phyloP scores from a whole-genome alignment of 1,140 invertebrate species.

The Palaemon carinicauda region DNA sequence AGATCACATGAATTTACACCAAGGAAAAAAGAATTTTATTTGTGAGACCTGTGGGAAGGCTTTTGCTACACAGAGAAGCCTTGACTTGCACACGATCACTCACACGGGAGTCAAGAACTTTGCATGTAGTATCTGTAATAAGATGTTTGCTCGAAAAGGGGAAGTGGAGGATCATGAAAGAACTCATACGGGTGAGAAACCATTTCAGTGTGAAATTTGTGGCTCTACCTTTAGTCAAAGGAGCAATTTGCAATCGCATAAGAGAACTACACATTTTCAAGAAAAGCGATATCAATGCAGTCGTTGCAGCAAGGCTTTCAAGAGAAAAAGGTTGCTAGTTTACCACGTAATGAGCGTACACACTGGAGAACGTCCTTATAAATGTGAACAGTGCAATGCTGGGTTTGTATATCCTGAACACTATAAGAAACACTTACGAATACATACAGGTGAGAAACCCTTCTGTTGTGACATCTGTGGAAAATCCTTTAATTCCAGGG shows the following conservation, averaged over 20 bases:
- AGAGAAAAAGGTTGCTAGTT: slow-evolving; percentile 76
- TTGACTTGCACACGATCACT: slow-evolving; percentile 56
- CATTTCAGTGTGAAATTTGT: slow-evolving; percentile 67
- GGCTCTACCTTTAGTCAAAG: slow-evolving; percentile 63
- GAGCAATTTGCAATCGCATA: slow-evolving; percentile 68
- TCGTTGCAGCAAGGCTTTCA: slow-evolving; percentile 77
- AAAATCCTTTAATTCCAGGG: slow-evolving; percentile 83
- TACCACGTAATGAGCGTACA: slow-evolving; percentile 84
- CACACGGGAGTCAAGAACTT: slow-evolving; percentile 73
- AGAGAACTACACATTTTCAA: slow-evolving; percentile 79
- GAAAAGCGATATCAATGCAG: slow-evolving; percentile 71
- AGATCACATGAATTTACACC: slow-evolving; percentile 60
- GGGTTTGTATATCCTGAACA: slow-evolving; percentile 86
- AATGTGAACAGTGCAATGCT: slow-evolving; percentile 77
- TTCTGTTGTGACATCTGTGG: slow-evolving; percentile 84
- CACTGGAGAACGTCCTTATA: slow-evolving; percentile 79
- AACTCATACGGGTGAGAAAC: slow-evolving; percentile 74
- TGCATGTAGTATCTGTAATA: slow-evolving; percentile 73
- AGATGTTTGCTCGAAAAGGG: slow-evolving; percentile 71
- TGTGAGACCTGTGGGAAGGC: slow-evolving; percentile 59
- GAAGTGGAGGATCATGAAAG: slow-evolving; percentile 82
- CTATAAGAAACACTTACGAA: slow-evolving; percentile 81
- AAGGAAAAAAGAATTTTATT: slow-evolving; percentile 64
- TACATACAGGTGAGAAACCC: slow-evolving; percentile 82
- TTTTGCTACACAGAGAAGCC: slow-evolving; percentile 56